Conservation (phyloP, 2,888 invertebrate species). For the Leptopilina myrica region DNA sequence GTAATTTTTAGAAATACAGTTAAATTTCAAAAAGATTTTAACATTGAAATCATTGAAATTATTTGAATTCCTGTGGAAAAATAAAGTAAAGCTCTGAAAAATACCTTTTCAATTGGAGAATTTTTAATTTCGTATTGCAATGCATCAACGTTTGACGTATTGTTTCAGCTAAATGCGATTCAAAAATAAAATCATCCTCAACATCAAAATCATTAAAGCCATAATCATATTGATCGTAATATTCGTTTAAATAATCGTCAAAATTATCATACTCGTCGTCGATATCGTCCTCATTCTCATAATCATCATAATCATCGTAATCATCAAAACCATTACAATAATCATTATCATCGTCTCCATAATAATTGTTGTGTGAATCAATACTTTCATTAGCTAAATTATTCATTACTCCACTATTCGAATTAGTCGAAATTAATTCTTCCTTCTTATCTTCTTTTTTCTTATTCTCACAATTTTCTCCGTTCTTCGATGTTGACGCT, state of each 20-base stretch:
- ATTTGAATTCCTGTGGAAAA: too few relatives aligned
- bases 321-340: neutral
- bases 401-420: neutral
- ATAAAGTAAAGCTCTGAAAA: neutral
- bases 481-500: neutral
- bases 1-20: too few relatives aligned
- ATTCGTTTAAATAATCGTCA: neutral
- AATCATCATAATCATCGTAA: neutral
- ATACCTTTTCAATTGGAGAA: constrained; percentile 23
- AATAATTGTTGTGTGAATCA: neutral
- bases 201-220: constrained; percentile 4
- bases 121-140: constrained; percentile 2
- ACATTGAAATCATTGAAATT: too few relatives aligned
- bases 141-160: neutral
- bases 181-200: constrained; percentile 8
- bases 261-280: neutral
- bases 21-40: too few relatives aligned
- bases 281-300: neutral
- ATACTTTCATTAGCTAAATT: neutral
- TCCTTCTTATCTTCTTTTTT: neutral
- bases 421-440: neutral
- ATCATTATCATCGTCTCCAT: neutral
- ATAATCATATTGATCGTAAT: neutral
- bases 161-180: neutral
- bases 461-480: neutral